These are phyloP conservation scores for Dunckerocampus dactyliophorus DNA, from an alignment of 2,113 vertebrate species.

Conservation along the genomic window DNA sequence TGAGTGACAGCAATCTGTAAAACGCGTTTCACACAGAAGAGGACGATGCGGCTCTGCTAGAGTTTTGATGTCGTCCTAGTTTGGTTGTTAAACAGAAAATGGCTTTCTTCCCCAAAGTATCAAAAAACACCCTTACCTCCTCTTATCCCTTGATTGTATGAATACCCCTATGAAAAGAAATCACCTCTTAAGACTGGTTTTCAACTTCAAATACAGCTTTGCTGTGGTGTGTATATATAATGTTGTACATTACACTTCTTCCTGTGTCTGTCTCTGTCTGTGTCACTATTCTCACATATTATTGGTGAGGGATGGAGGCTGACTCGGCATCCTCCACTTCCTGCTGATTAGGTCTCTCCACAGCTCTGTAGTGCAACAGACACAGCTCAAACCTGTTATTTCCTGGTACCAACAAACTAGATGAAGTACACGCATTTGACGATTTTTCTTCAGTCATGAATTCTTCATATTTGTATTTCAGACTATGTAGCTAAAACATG, in stretches of 20 bases:
- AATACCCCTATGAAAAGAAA: constrained; percentile 89
- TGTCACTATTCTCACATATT: constrained; percentile 81
- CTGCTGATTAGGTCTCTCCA: constrained; percentile 67
- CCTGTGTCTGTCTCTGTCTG: constrained; percentile 79
- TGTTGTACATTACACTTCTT: constrained; percentile 99
- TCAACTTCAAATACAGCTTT: constrained; percentile 94
- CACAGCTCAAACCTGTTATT: constrained; percentile 79
- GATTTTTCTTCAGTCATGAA: constrained; percentile 96
- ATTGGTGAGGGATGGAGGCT: constrained; percentile 69
- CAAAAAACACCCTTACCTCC: constrained; percentile 99
- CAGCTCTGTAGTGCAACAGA: constrained; percentile 74
- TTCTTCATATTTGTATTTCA: constrained; percentile 99
- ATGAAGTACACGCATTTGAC: constrained; percentile 98
- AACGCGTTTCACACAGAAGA: constrained; percentile 80
- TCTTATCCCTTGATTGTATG: constrained; percentile 99
- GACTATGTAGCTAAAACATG: constrained; percentile 99
- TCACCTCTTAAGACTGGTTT: constrained; percentile 99
- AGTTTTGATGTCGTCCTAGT: constrained; percentile 96
- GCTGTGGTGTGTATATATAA: constrained; percentile 99
- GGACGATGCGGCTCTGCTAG: constrained; percentile 77
- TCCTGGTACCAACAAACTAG: constrained; percentile 87
- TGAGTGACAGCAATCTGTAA: constrained; percentile 95
- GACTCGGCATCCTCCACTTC: constrained; percentile 67
- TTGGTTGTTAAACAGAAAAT: constrained; percentile 92
- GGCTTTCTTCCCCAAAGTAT: constrained; percentile 99